Evolutionary conservation across 2,888 invertebrate genomes (phyloP).

Genomic region (Conus canariensis): DNA sequence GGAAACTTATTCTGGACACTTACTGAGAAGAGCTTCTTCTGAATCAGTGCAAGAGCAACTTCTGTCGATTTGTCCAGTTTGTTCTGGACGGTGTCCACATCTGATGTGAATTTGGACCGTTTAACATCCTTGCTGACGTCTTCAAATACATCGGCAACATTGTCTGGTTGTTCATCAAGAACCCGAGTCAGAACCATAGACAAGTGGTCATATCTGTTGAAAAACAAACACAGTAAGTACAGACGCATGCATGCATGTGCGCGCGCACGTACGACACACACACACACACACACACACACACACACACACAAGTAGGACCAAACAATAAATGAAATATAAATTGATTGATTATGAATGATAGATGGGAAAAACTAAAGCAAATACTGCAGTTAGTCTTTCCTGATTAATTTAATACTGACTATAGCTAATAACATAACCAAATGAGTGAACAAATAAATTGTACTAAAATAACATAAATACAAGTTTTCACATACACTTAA

Average conservation of each 20-base stretch:
- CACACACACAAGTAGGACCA: too few species aligned
- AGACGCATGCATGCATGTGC: neutral
- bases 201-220: conserved; percentile 86
- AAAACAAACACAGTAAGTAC: neutral
- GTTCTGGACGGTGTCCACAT: conserved; percentile 76
- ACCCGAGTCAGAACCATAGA: conserved; percentile 88
- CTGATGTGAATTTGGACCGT: conserved; percentile 82
- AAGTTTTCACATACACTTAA: too few species aligned
- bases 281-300: too few species aligned
- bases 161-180: conserved; percentile 88
- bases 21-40: conserved; percentile 78
- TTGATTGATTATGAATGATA: too few species aligned
- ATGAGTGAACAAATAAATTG: too few species aligned
- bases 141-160: conserved; percentile 91
- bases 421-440: too few species aligned
- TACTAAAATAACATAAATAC: too few species aligned
- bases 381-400: too few species aligned
- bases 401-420: too few species aligned
- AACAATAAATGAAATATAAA: too few species aligned
- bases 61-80: conserved; percentile 77
- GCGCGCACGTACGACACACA: too few species aligned
- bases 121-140: conserved; percentile 90
- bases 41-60: conserved; percentile 77
- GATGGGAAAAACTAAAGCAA: too few species aligned
- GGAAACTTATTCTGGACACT: conserved; percentile 44